phyloP scores from a whole-genome alignment of 2,888 invertebrate genomes.

The Synanthedon tipuliformis region DNA sequence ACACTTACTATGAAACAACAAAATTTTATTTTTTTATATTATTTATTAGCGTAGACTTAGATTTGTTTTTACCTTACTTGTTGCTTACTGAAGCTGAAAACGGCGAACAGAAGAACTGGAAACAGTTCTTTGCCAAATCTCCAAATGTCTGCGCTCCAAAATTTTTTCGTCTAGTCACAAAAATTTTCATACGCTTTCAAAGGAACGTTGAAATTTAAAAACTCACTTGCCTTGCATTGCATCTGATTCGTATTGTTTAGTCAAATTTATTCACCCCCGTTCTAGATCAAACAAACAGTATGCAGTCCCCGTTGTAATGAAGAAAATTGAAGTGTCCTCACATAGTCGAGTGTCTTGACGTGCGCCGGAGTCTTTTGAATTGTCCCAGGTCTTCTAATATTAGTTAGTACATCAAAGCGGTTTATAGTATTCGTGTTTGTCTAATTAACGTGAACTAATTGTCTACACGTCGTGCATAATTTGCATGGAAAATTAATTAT shows the following conservation, averaged over 20 bases:
- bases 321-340: conserved; percentile 41
- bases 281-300: conserved; percentile 30
- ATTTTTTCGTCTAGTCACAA: neutral
- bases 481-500: neutral
- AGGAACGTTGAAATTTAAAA: conserved; percentile 1
- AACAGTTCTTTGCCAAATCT: conserved; percentile 1
- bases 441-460: conserved; percentile 3
- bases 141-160: neutral
- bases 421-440: neutral
- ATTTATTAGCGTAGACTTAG: too few species aligned
- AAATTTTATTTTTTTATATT: too few species aligned
- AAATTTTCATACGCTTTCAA: neutral
- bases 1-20: too few species aligned
- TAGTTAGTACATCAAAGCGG: conserved; percentile 6
- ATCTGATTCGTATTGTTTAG: conserved; percentile 4
- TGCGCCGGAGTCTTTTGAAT: conserved; percentile 35
- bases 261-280: conserved; percentile 29
- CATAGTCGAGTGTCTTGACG: conserved; percentile 9
- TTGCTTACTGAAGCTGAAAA: neutral
- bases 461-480: conserved; percentile 1
- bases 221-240: neutral
- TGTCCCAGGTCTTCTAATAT: conserved; percentile 8
- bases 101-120: neutral
- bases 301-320: conserved; percentile 34
- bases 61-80: too few species aligned